Evolutionary conservation across 2,797 vertebrate species (phyloP).

Genomic region (Smutsia temminckii): DNA sequence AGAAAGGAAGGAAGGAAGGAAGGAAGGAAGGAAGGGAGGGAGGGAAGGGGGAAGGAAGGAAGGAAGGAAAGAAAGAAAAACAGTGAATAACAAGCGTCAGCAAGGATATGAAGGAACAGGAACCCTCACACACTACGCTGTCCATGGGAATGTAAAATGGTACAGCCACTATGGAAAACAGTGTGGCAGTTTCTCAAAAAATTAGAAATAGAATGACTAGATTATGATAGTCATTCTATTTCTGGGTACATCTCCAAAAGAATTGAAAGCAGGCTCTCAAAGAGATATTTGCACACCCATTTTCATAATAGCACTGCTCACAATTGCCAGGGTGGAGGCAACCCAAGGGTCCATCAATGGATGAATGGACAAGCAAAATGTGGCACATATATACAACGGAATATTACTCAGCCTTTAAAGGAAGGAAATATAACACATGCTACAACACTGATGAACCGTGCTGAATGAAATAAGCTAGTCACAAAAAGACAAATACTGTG

Average conservation of each 20-base stretch:
- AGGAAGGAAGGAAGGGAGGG: no score
- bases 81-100: background rate
- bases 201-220: background rate
- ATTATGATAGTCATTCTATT: background rate
- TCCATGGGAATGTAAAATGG: background rate
- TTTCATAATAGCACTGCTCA: background rate
- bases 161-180: background rate
- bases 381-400: background rate
- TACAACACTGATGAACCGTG: background rate
- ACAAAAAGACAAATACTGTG: background rate
- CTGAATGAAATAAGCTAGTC: background rate
- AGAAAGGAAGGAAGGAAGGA: background rate
- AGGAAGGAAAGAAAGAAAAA: background rate
- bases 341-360: background rate
- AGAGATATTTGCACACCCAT: background rate
- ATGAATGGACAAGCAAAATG: background rate
- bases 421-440: background rate
- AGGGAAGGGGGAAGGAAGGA: no score
- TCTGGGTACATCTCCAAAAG: background rate
- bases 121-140: background rate
- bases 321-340: background rate
- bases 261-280: background rate
- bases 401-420: background rate
- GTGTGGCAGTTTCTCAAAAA: background rate
- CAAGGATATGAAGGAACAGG: background rate